A percentile compares a stretch with the other conserved stretches of the same genome.
These are phyloP conservation scores for Acanthis flammea DNA, from an alignment of 2,797 vertebrate genomes.

Conservation along the genomic window DNA sequence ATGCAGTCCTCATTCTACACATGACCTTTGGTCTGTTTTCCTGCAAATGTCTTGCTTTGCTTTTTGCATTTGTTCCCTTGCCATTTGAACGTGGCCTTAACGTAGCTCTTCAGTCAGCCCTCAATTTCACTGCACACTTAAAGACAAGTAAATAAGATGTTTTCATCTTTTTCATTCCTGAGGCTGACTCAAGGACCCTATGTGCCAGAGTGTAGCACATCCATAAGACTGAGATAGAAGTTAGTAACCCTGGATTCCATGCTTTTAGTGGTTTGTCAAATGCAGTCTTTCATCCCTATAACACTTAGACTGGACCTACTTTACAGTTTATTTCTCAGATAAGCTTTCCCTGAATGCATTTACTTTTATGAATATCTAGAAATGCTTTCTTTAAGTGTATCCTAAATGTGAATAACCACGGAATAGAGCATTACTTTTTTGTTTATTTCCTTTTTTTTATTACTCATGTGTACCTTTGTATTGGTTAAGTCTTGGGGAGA, in stretches of 20 bases:
- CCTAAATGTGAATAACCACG: not conserved
- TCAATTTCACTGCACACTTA: not conserved
- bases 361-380: not conserved
- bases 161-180: not conserved
- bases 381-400: not conserved
- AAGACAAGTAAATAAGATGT: not conserved
- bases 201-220: not conserved
- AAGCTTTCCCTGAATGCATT: not conserved
- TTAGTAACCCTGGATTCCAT: not conserved
- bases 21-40: not conserved
- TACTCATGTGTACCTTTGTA: not conserved
- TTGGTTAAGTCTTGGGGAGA: not conserved
- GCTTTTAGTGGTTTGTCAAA: not conserved
- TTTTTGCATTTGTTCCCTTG: not conserved
- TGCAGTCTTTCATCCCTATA: not conserved
- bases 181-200: not conserved
- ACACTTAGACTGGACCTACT: not conserved
- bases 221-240: not conserved
- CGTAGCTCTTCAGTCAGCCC: not conserved
- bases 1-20: not conserved
- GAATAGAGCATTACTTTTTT: not conserved
- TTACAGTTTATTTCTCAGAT: not conserved
- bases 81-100: not conserved
- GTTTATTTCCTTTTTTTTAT: not conserved
- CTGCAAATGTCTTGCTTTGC: fast-evolving